Evolutionary conservation across 2,888 invertebrate genomes (phyloP), one percentile per base, ranked within the genome.

Genomic region (Scelioninae gen. 1): DNA sequence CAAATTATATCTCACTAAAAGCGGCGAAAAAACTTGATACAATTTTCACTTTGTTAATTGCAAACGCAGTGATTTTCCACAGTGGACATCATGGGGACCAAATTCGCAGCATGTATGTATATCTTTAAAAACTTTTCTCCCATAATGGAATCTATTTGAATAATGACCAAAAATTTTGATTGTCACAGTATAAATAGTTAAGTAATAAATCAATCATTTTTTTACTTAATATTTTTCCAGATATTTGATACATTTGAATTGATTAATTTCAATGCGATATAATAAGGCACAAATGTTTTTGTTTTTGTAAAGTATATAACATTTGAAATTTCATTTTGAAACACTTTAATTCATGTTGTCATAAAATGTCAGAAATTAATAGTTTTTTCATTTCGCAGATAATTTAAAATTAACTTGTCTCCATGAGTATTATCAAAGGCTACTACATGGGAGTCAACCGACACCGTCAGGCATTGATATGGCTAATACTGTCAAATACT

Each of bases 341-440:
- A n/a, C n/a, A n/a, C n/a, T n/a, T n/a, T n/a, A n/a, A n/a, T n/a
- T n/a, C n/a, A n/a, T n/a, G n/a, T n/a, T n/a, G n/a, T n/a, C n/a
- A n/a, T 9, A 9, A 38, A 4, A 4, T 38, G 10, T 9, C 10
- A 9, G 38, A 38, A 38, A 38, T 10, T 38, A 38, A 29, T 62
- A 62, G 38, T 47, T 47, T 15, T 15, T 6, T 47, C 0, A 29
- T 15, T 63, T 43, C 5, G 53, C 93, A 99, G 99, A 99, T 94
- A 98, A 98, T 91, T 97, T 99, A 88, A 99, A 99, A 94, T 96
- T 99, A 92, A 96, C 98, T 90, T 98, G 97, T 92, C 95, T 99
- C 87, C 97, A 98, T 93, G 99, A 99, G 93, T 98, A 97, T 93
- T 98, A 99, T 93, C 95, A 97, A 90, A 95, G 99, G 86, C 94